These are phyloP conservation scores for Heterodera carotae DNA, from an alignment of 1,140 invertebrate genomes.

Conservation along the genomic window DNA sequence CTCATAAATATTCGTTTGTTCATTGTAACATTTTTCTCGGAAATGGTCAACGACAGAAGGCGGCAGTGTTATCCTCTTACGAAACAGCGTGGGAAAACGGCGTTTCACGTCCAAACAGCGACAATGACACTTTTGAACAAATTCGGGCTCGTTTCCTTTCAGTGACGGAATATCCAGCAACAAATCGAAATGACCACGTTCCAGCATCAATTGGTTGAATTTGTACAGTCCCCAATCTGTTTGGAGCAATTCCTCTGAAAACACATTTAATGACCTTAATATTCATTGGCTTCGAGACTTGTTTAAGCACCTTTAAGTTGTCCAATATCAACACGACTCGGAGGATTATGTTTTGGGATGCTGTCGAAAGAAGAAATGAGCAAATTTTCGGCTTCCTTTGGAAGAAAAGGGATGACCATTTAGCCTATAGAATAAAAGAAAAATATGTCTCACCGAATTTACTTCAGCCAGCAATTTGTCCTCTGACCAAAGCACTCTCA, in stretches of 20 bases:
- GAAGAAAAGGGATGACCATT: slow-evolving; percentile 22
- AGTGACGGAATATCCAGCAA: slow-evolving; percentile 31
- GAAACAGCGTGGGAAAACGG: slow-evolving; percentile 36
- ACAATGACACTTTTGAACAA: slow-evolving; percentile 29
- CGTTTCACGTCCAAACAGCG: slow-evolving; percentile 24
- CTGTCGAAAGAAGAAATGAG: slow-evolving; percentile 13
- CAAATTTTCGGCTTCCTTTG: slow-evolving; percentile 28
- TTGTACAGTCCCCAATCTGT: slow-evolving; percentile 26
- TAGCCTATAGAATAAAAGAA: slow-evolving; percentile 7
- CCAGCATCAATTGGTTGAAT: slow-evolving; percentile 32
- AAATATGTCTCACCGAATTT: neutral
- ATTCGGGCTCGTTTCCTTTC: slow-evolving; percentile 35
- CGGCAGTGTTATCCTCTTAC: slow-evolving; percentile 27
- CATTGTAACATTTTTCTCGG: slow-evolving; percentile 4
- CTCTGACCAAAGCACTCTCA: slow-evolving; percentile 28
- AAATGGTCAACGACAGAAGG: slow-evolving; percentile 22
- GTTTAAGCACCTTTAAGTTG: neutral
- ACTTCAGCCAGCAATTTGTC: slow-evolving; percentile 26
- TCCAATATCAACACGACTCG: neutral
- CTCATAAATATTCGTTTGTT: neutral
- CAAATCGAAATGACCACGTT: slow-evolving; percentile 33
- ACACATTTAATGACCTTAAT: neutral
- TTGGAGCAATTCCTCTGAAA: slow-evolving; percentile 39
- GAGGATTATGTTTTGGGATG: slow-evolving; percentile 17
- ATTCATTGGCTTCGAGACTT: too few species aligned